These are phyloP conservation scores for Orchesella cincta DNA, from an alignment of 1,140 invertebrate species.

Conservation along the genomic window DNA sequence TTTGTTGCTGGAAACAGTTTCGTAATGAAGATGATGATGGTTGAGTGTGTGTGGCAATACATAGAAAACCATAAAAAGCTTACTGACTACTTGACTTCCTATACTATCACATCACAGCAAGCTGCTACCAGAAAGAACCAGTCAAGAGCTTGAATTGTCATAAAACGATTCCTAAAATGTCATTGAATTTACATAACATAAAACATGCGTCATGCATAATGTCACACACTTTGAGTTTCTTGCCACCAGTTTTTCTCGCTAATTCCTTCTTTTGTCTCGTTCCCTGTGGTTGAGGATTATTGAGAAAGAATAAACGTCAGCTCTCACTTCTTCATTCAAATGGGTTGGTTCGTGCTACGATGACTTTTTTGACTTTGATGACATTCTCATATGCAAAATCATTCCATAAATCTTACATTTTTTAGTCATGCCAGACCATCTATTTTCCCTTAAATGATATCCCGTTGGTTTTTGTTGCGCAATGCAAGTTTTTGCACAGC, in stretches of 20 bases:
- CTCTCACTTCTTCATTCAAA: not conserved
- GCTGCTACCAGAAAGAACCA: no score
- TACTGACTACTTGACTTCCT: no score
- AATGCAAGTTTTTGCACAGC: no score
- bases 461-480: no score
- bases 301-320: not conserved
- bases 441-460: no score
- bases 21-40: no score
- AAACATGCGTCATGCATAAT: not conserved
- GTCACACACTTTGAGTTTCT: not conserved
- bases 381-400: constrained; percentile 1
- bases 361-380: not conserved
- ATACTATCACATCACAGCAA: no score
- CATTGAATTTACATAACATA: constrained; percentile 9
- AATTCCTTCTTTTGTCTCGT: not conserved
- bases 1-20: no score
- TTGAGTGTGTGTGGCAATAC: not conserved
- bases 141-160: no score
- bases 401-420: no score
- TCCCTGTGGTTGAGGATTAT: not conserved
- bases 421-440: no score
- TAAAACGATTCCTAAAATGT: constrained; percentile 6
- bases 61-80: not conserved
- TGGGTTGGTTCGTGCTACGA: constrained; percentile 4
- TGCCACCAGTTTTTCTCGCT: constrained; percentile 3